These are phyloP conservation scores for Neopipo cinnamomea DNA, from an alignment of 2,113 vertebrate species.

Conservation along the genomic window DNA sequence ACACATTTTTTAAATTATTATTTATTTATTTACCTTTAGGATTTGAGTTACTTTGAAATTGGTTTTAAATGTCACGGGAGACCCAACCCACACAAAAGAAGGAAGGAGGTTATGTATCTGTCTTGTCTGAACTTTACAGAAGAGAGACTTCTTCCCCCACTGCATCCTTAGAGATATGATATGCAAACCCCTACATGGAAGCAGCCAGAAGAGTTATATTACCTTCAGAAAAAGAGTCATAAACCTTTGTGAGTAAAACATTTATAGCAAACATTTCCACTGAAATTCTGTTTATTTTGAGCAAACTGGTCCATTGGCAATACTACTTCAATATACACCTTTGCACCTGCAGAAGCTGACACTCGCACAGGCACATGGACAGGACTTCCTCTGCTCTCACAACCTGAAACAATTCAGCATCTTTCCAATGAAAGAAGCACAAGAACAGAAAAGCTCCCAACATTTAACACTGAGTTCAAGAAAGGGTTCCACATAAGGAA, in stretches of 20 bases:
- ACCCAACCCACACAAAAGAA: not conserved
- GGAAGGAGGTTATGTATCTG: not conserved
- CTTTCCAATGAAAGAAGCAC: not conserved
- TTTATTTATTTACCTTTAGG: not conserved
- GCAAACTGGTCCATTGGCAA: not conserved
- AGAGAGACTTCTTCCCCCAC: not conserved
- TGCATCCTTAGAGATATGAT: not conserved
- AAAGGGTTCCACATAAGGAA: not conserved
- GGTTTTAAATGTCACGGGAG: not conserved
- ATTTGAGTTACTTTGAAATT: not conserved
- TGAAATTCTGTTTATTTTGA: not conserved
- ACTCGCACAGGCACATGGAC: fast-evolving
- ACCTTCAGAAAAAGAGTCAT: not conserved
- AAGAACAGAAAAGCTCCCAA: not conserved
- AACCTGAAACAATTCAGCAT: not conserved
- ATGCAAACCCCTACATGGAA: not conserved
- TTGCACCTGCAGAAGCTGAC: not conserved
- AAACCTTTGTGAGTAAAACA: not conserved
- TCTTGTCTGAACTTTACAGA: not conserved
- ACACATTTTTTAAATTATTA: not conserved
- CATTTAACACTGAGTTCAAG: not conserved
- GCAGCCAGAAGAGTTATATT: not conserved
- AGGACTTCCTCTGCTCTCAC: not conserved
- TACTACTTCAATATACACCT: not conserved
- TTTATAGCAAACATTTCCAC: not conserved